These are phyloP conservation scores for Zeus faber DNA, from an alignment of 2,113 vertebrate species.

Conservation along the genomic window DNA sequence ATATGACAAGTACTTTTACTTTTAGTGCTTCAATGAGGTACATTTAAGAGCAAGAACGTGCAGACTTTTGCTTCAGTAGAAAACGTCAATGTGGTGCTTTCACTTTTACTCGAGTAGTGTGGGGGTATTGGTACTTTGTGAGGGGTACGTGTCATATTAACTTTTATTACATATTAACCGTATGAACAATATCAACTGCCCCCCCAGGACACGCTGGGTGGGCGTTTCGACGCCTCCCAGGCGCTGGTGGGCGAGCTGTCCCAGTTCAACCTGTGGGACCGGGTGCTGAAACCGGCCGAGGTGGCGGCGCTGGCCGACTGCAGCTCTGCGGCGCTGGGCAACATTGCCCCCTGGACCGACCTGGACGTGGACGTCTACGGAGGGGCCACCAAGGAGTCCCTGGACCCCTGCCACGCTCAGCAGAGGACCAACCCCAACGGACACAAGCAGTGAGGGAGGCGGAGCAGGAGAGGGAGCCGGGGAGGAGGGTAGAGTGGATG, in stretches of 20 bases:
- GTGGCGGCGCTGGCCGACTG: constrained; percentile 87
- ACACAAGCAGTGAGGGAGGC: constrained; percentile 75
- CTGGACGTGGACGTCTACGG: constrained; percentile 87
- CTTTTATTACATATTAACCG: too few relatives aligned
- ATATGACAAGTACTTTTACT: too few relatives aligned
- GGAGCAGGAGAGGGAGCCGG: not conserved
- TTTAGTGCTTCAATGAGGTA: too few relatives aligned
- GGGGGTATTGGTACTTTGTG: too few relatives aligned
- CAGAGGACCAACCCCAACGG: constrained; percentile 62
- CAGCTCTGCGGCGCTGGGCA: constrained; percentile 80
- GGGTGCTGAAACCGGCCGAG: constrained; percentile 81
- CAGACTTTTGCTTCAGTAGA: too few relatives aligned
- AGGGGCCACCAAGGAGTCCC: constrained; percentile 82
- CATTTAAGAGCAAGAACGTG: too few relatives aligned
- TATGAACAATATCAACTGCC: too few relatives aligned
- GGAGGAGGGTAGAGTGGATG: not conserved
- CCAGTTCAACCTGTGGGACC: constrained; percentile 93
- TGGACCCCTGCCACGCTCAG: constrained; percentile 79
- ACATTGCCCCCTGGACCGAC: constrained; percentile 90
- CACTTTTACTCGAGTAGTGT: too few relatives aligned
- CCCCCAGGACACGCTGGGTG: constrained; percentile 81
- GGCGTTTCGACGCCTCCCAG: constrained; percentile 92
- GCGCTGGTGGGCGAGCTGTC: constrained; percentile 93
- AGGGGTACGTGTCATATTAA: too few relatives aligned
- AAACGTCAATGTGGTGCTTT: too few relatives aligned